Conservation (phyloP, 2,113 vertebrate genomes). For the Murina feae region DNA sequence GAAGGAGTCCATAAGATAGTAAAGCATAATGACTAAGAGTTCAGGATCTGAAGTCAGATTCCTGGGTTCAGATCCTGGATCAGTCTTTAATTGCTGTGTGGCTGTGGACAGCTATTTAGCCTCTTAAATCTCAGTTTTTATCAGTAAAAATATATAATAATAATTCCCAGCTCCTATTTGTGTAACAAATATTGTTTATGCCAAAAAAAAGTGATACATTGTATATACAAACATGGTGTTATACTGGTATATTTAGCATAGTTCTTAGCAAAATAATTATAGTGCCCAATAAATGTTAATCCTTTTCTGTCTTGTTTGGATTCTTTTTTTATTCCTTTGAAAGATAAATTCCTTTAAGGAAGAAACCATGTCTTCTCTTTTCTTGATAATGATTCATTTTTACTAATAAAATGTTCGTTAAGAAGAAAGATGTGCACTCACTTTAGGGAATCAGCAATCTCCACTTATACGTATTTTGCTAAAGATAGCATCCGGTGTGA, state of each 20-base stretch:
- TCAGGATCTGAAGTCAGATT: neutral
- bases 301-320: neutral
- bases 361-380: neutral
- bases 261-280: neutral
- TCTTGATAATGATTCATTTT: slow-evolving; percentile 13
- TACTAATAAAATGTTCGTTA: neutral
- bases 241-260: neutral
- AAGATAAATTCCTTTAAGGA: neutral
- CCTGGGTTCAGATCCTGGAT: neutral
- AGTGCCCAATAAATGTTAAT: neutral
- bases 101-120: neutral
- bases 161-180: neutral
- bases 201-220: neutral
- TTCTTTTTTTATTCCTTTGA: neutral
- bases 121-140: neutral
- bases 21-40: neutral
- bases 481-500: neutral
- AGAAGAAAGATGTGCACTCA: neutral
- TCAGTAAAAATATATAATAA: neutral
- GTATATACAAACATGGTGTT: neutral
- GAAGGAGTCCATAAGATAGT: neutral
- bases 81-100: neutral
- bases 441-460: neutral
- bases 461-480: neutral
- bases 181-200: neutral